Percentiles rank a stretch among this genome's conserved stretches.
These are phyloP conservation scores for Cariama cristata DNA, from an alignment of 2,113 vertebrate genomes.

Conservation along the genomic window DNA sequence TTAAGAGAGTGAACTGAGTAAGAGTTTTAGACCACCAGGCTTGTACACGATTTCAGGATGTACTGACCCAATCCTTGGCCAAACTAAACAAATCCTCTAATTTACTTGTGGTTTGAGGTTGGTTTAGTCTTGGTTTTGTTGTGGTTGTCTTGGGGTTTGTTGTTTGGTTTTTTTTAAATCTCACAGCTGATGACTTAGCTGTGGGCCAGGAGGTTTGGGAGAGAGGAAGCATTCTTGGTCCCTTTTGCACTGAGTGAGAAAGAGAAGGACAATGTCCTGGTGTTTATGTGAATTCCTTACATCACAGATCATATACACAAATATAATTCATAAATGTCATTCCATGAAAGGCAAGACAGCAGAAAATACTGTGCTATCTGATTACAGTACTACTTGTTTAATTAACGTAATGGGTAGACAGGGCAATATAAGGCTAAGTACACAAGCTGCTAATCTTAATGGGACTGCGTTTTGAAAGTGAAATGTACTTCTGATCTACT, in stretches of 20 bases:
- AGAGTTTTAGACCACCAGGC: background rate
- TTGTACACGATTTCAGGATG: background rate
- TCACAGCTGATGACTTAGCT: background rate
- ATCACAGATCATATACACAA: background rate
- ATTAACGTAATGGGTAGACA: background rate
- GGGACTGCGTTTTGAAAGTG: background rate
- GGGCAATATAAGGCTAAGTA: background rate
- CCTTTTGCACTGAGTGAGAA: background rate
- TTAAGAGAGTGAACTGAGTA: background rate
- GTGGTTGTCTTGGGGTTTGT: too few relatives aligned
- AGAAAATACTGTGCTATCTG: background rate
- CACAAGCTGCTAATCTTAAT: background rate
- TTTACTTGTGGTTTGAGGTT: background rate
- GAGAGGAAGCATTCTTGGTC: background rate
- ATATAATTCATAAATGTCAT: background rate
- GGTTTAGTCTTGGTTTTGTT: background rate
- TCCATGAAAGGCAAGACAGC: background rate
- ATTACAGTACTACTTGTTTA: background rate
- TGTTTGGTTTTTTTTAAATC: background rate
- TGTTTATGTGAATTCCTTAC: background rate
- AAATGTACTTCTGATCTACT: background rate
- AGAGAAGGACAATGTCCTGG: background rate
- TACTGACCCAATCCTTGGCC: background rate
- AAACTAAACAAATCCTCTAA: background rate
- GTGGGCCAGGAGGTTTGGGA: background rate